These are phyloP conservation scores for Halcyon leucocephala DNA, from an alignment of 2,797 vertebrate species.

Conservation along the genomic window DNA sequence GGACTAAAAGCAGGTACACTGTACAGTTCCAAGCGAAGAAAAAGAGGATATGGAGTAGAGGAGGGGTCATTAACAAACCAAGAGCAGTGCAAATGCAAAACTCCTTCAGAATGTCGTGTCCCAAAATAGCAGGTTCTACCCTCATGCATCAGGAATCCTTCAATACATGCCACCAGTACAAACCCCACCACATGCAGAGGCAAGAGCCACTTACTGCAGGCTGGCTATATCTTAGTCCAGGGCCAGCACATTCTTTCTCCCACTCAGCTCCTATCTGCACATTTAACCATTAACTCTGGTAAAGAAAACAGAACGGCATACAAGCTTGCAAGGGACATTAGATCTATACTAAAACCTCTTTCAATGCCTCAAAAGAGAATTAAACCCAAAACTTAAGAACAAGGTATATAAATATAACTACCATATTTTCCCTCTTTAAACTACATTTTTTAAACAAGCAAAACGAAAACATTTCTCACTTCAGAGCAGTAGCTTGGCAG, in stretches of 20 bases:
- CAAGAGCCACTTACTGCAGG: neutral
- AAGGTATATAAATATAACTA: neutral
- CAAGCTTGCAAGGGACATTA: neutral
- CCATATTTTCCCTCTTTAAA: neutral
- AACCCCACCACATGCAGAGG: neutral
- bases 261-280: neutral
- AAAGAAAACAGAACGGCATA: neutral
- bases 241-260: neutral
- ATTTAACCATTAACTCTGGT: neutral
- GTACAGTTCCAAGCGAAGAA: neutral
- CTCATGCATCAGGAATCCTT: neutral
- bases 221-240: neutral
- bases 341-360: neutral
- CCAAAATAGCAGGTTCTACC: neutral
- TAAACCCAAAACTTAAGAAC: neutral
- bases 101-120: neutral
- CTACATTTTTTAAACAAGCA: neutral
- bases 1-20: neutral
- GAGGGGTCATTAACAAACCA: neutral
- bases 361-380: neutral
- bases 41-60: rapidly evolving
- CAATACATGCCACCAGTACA: rapidly evolving
- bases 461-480: neutral
- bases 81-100: neutral
- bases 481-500: neutral